phyloP scores from a whole-genome alignment of 2,888 invertebrate species.

The Gastracanthus pulcherrimus region DNA sequence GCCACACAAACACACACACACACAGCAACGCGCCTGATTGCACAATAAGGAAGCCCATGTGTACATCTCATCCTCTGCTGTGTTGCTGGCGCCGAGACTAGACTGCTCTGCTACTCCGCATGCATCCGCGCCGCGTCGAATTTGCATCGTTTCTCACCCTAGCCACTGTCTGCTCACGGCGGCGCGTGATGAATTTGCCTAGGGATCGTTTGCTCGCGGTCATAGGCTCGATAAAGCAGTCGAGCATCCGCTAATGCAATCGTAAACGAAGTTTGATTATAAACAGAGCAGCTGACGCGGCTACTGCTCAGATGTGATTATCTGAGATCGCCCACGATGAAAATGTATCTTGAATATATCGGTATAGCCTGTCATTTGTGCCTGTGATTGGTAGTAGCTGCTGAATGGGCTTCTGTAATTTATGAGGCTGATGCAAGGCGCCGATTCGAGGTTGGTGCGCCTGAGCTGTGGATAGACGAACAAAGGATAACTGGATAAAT shows the following conservation, averaged over 20 bases:
- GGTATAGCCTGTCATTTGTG: neutral
- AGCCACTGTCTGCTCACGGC: neutral
- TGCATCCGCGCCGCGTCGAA: neutral
- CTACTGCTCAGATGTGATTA: neutral
- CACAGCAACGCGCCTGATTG: neutral
- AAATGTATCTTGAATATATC: neutral
- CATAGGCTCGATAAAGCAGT: neutral
- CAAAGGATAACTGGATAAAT: no score
- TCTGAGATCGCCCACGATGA: neutral
- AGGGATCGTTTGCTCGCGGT: neutral
- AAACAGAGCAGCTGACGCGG: neutral
- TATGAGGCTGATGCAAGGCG: slow-evolving; percentile 1
- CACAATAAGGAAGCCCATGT: slow-evolving; percentile 9
- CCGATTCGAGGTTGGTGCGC: no score
- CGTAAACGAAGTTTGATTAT: slow-evolving; percentile 12
- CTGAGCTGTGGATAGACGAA: no score
- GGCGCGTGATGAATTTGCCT: slow-evolving; percentile 16
- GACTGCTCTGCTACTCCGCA: no score
- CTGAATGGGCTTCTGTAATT: neutral
- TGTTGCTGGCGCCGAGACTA: no score
- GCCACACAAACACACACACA: neutral
- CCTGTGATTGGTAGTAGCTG: neutral
- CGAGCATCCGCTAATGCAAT: slow-evolving; percentile 4
- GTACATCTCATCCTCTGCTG: neutral
- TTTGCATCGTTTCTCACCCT: neutral